Evolutionary conservation across 1,140 invertebrate species (phyloP), one percentile per base, ranked within the genome.

Genomic region (Pectinophora gossypiella): DNA sequence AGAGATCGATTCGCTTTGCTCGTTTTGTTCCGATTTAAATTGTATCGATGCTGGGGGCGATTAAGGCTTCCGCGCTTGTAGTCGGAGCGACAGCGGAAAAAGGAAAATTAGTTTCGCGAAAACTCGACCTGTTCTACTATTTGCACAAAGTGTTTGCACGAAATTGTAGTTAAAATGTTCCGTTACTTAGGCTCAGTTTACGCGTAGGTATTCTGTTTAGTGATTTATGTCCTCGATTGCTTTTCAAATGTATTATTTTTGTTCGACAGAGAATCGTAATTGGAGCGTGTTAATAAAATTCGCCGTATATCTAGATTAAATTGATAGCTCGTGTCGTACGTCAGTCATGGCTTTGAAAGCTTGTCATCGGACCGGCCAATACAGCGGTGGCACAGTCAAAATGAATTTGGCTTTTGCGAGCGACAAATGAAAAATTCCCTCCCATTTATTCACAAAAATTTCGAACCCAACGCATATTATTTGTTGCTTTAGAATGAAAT

Each of bases 11-110:
- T 86, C 65, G 76, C 66, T 68, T 75, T 73, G 69, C 72, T 79
- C 74, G 78, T 81, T 83, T 84, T 81, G 60, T 73, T 73, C 64
- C 70, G 68, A 80, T 82, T 82, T 78, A 81, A 84, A 81, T 76
- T 84, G 78, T 85, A 82, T 82, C 78, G 76, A 75, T 77, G 72
- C 71, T 74, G 52, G 58, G 56, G 61, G 70, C 82, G 80, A 85
- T 84, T 82, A 81, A 79, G 62, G 70, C 67, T 74, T 74, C 70
- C 64, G 67, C 61, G 61, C 56, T 67, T 61, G 61, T 56, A 61
- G 48, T 47, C 9, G 35, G 68, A 59, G 58, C 56, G 54, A 48
- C 53, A 52, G 64, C 55, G 66, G 64, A 59, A 68, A 68, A 72
- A 69, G 64, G 38, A 64, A 71, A 73, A 75, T 79, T 79, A 65